Evolutionary conservation across 2,888 invertebrate species (phyloP).

Genomic region (Hirtodrosophila duncani): DNA sequence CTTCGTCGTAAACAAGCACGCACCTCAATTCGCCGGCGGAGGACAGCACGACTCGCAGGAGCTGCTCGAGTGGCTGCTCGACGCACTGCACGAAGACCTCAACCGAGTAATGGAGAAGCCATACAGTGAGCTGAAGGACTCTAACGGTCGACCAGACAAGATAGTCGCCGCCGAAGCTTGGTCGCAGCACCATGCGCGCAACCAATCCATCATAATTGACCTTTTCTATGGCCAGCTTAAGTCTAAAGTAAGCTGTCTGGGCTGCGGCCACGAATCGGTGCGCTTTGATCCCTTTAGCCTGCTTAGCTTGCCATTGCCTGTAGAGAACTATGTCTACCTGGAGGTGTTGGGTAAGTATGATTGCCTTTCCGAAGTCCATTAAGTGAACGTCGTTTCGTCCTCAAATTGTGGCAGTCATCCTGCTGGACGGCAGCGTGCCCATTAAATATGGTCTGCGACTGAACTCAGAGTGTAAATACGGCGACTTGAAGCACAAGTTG

Average conservation of each 20-base stretch:
- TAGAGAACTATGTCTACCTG: conserved; percentile 89
- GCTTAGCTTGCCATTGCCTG: conserved; percentile 92
- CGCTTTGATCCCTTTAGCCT: conserved; percentile 95
- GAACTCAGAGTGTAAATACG: conserved; percentile 89
- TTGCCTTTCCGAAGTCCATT: neutral
- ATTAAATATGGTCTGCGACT: conserved; percentile 90
- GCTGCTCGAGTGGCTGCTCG: conserved; percentile 92
- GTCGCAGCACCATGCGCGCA: conserved; percentile 88
- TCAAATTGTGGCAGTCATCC: conserved; percentile 86
- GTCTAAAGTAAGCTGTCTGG: conserved; percentile 89
- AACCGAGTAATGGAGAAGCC: conserved; percentile 87
- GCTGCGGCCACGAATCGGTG: conserved; percentile 90
- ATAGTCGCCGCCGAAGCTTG: conserved; percentile 87
- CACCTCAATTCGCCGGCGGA: conserved; percentile 90
- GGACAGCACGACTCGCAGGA: conserved; percentile 97
- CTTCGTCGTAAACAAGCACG: conserved; percentile 91
- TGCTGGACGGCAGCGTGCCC: conserved; percentile 90
- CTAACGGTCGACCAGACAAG: conserved; percentile 87
- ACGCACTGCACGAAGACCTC: conserved; percentile 94
- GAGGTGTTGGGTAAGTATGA: conserved; percentile 84
- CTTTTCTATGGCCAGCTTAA: conserved; percentile 95
- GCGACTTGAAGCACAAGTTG: conserved; percentile 86
- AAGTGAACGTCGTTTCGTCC: too few relatives aligned
- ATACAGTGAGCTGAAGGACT: conserved; percentile 86
- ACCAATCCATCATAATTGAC: conserved; percentile 92